A percentile compares a stretch with the other conserved stretches of the same genome.
Evolutionary conservation across 2,888 invertebrate species (phyloP).

Genomic region (Amblyjoppa fuscipennis): DNA sequence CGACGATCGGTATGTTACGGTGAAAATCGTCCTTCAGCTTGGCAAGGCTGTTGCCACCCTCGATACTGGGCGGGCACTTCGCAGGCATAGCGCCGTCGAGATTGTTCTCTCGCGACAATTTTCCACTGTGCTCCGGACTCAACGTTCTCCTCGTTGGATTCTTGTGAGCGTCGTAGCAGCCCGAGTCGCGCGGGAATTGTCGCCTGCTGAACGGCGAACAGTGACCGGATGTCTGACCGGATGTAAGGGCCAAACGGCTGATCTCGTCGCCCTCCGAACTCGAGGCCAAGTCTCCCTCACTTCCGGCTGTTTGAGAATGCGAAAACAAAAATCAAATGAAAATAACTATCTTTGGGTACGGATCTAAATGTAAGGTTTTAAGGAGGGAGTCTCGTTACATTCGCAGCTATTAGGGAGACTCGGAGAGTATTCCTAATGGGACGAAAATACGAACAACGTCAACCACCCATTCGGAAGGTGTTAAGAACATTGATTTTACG

Average conservation of each 20-base stretch:
- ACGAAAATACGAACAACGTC: too few species aligned
- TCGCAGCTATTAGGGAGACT: too few species aligned
- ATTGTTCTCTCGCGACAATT: constrained; percentile 84
- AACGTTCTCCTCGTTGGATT: constrained; percentile 79
- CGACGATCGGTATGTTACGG: constrained; percentile 80
- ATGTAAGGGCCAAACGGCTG: constrained; percentile 83
- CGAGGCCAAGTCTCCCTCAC: constrained; percentile 92
- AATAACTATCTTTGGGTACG: neutral
- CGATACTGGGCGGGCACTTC: constrained; percentile 72
- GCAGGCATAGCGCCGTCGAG: constrained; percentile 75
- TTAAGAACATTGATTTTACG: too few species aligned
- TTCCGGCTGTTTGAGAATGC: constrained; percentile 87
- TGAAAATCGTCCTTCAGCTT: constrained; percentile 81
- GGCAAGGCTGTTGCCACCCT: constrained; percentile 63
- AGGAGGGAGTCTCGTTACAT: too few species aligned
- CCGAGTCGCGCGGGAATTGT: constrained; percentile 93
- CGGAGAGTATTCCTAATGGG: too few species aligned
- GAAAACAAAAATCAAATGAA: neutral
- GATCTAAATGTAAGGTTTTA: neutral
- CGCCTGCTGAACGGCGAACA: constrained; percentile 92
- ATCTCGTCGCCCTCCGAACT: constrained; percentile 92
- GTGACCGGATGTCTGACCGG: constrained; percentile 84
- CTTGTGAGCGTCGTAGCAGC: constrained; percentile 90
- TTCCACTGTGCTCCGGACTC: constrained; percentile 82
- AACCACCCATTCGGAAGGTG: too few species aligned